Evolutionary conservation across 2,113 vertebrate species (phyloP).

Genomic region (Bubo scandiacus): DNA sequence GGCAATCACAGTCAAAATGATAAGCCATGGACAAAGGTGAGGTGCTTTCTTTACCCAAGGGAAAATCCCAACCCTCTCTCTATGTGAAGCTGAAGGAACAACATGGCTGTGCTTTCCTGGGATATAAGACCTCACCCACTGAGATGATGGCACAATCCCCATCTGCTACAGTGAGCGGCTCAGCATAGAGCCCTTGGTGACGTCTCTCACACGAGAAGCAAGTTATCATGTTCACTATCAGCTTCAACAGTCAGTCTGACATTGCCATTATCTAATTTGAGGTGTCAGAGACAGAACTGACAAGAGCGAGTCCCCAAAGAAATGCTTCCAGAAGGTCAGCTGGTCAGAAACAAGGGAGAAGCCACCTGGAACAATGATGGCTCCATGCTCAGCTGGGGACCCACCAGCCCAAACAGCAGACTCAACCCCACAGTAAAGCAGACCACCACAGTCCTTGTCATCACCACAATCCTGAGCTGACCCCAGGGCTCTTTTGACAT

Average conservation of each 20-base stretch:
- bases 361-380: neutral
- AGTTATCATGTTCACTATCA: neutral
- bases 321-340: neutral
- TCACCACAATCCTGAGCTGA: neutral
- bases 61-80: neutral
- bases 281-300: neutral
- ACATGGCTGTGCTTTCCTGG: neutral
- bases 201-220: neutral
- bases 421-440: neutral
- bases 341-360: neutral
- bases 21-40: neutral
- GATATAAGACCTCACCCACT: neutral
- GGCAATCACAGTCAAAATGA: neutral
- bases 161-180: fast-evolving
- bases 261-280: neutral
- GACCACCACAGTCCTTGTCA: neutral
- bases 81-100: fast-evolving
- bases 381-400: neutral
- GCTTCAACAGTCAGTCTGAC: neutral
- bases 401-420: neutral
- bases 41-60: neutral
- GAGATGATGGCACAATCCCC: neutral
- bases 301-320: neutral
- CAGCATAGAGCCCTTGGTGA: neutral
- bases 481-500: neutral